Evolutionary conservation across 2,797 vertebrate genomes (phyloP).

Genomic region (Galaxias olidus): DNA sequence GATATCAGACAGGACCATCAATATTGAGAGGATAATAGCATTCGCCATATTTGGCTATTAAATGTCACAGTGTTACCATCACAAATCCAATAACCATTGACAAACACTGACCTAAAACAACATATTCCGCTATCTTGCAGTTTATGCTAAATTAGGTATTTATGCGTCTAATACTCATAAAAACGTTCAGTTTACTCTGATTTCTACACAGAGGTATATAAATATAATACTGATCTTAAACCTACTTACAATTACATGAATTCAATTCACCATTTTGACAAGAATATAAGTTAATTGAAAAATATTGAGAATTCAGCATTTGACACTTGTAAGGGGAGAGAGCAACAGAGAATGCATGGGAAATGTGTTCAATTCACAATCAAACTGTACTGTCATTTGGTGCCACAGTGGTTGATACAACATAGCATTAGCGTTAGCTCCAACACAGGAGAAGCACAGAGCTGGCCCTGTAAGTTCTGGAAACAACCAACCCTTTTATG

Average conservation of each 20-base stretch:
- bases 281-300: slow-evolving; percentile 56
- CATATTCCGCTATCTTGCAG: slow-evolving; percentile 37
- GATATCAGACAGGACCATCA: slow-evolving; percentile 60
- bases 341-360: slow-evolving; percentile 48
- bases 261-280: slow-evolving; percentile 66
- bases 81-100: slow-evolving; percentile 67
- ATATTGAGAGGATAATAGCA: slow-evolving; percentile 68
- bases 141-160: slow-evolving; percentile 60
- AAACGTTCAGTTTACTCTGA: slow-evolving; percentile 53
- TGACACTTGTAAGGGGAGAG: slow-evolving; percentile 46
- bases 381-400: slow-evolving; percentile 52
- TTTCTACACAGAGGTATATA: slow-evolving; percentile 44
- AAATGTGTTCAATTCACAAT: slow-evolving; percentile 59
- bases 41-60: slow-evolving; percentile 51
- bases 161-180: slow-evolving; percentile 49
- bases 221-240: slow-evolving; percentile 68
- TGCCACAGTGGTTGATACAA: slow-evolving; percentile 45
- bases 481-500: too few relatives aligned
- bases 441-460: too few relatives aligned
- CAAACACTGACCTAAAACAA: slow-evolving; percentile 61
- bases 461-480: too few relatives aligned
- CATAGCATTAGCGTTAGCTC: slow-evolving; percentile 4
- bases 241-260: slow-evolving; percentile 61
- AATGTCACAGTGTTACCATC: slow-evolving; percentile 74
- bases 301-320: slow-evolving; percentile 51